Evolutionary conservation across 2,113 vertebrate species (phyloP).

Genomic region (Alexandromys fortis): DNA sequence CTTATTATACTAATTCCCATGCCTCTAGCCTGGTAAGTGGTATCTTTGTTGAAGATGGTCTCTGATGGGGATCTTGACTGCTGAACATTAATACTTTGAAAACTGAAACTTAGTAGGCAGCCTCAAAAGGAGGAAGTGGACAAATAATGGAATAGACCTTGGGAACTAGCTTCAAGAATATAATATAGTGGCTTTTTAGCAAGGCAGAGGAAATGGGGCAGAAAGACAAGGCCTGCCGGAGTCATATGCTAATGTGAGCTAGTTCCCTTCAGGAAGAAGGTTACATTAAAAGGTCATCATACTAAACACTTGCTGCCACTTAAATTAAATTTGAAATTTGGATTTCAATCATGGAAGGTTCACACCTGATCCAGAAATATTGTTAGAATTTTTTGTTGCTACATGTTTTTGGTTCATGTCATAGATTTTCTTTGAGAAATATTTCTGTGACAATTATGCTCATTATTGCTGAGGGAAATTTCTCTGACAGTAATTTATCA

Average conservation of each 20-base stretch:
- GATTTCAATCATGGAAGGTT: background rate
- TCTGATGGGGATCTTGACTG: background rate
- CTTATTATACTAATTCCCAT: too few species aligned
- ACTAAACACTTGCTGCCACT: background rate
- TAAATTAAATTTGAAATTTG: background rate
- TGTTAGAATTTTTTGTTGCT: background rate
- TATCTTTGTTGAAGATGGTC: too few species aligned
- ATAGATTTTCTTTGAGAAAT: background rate
- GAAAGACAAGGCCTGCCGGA: background rate
- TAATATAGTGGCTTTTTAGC: background rate
- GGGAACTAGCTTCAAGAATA: background rate
- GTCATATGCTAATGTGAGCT: background rate
- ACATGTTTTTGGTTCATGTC: background rate
- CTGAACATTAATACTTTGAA: background rate
- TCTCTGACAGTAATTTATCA: background rate
- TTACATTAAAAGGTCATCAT: too few species aligned
- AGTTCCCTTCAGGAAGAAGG: background rate
- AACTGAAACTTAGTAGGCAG: background rate
- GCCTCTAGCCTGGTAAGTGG: too few species aligned
- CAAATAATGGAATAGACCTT: background rate
- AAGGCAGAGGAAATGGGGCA: background rate
- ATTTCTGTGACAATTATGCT: background rate
- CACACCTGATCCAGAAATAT: background rate
- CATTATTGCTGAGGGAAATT: background rate
- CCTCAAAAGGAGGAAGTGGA: background rate